Base-by-base conservation (phyloP, 2,888 invertebrate species). In the Chrysolina oricalcia region DNA sequence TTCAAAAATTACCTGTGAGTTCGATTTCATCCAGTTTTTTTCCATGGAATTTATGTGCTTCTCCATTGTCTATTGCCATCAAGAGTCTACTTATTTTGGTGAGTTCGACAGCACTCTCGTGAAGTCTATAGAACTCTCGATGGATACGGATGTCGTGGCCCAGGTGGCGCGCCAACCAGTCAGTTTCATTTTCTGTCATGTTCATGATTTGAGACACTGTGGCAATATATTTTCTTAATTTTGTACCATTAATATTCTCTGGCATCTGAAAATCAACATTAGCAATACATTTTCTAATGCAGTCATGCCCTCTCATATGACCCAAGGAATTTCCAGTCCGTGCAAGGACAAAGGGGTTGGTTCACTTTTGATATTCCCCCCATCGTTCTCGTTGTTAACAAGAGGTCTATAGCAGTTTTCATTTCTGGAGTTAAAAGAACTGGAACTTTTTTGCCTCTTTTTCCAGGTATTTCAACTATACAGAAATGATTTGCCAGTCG, bases 151-250 rank as follows among this genome's bases (percentile, higher is more conserved):
- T 74, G 64, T 83, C 81, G 62, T 83, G 83, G 0, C 84, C 83
- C 41, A 84, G 63, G 75, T 81, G 83, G 53, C 81, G 64, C 2
- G 82, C 83, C 17, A 84, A 63, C 81, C 83, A 84, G 64, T 82
- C 83, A 35, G 53, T 63, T 72, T 83, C 83, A 72, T 81, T 83
- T 74, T 83, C 82, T 10, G 70, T 78, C 17, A 83, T 72, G 71
- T 84, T 77, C 23, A 84, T 81, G 2, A 82, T 56, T 73, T 84
- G 83, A 56, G 76, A 78, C n/a, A 83, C 82, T 15, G 84, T 84
- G 17, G 83, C 84, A 35, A 81, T 72, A 62, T 83, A 82, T 66
- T 84, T 84, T 59, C 82, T 64, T 15, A 83, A 72, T 74, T 83
- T 83, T 23, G 82, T 83, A n/a, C 81, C 69, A 4, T 79, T 82